These are phyloP conservation scores for Lutraria rhynchaena DNA, from an alignment of 1,140 invertebrate species.

Conservation along the genomic window DNA sequence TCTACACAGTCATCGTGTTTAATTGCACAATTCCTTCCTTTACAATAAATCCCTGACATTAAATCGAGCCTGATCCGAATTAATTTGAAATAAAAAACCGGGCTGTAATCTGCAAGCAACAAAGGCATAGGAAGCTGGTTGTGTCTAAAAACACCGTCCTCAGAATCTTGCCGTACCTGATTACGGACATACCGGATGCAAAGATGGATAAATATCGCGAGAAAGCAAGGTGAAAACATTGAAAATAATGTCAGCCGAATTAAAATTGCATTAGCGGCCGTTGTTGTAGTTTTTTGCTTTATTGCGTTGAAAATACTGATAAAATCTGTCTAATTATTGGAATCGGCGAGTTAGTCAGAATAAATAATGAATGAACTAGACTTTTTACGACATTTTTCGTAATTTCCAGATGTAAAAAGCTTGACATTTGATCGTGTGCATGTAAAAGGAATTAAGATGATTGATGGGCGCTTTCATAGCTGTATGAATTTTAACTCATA, in stretches of 20 bases:
- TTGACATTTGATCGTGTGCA: no score
- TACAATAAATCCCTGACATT: constrained; percentile 20
- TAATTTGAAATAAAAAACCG: constrained; percentile 25
- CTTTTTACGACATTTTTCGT: no score
- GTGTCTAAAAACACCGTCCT: neutral
- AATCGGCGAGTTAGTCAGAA: no score
- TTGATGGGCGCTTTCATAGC: no score
- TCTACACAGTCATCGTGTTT: neutral
- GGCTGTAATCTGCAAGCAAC: neutral
- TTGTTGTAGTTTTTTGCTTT: no score
- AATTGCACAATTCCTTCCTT: constrained; percentile 4
- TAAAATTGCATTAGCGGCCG: constrained; percentile 10
- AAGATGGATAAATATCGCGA: constrained; percentile 1
- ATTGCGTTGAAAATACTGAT: no score
- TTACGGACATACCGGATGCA: constrained; percentile 10
- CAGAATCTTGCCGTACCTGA: neutral
- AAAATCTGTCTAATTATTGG: no score
- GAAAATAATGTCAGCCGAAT: neutral
- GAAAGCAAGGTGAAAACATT: neutral
- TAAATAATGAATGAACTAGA: no score
- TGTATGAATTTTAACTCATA: no score
- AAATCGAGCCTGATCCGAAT: constrained; percentile 15
- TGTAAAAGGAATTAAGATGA: no score
- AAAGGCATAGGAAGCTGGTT: neutral
- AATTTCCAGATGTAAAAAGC: no score